Percentiles rank a stretch among this genome's conserved stretches.
Conservation (phyloP, 2,797 vertebrate genomes). For the Bovichtus diacanthus region DNA sequence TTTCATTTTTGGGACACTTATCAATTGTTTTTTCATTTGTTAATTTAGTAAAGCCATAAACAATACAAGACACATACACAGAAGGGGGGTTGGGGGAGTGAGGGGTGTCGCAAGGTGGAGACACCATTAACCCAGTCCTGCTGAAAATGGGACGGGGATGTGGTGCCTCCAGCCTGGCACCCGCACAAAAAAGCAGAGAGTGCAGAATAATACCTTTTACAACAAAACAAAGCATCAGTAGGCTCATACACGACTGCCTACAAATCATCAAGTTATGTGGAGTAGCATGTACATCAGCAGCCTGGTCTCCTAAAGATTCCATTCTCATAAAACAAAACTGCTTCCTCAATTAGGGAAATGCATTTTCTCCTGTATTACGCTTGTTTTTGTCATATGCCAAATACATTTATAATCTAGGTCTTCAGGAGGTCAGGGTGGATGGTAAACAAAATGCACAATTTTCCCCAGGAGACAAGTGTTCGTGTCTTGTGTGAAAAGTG, state of each 20-base stretch:
- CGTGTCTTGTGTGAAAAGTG: too few relatives aligned
- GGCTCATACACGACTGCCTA: neutral
- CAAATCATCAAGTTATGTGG: neutral
- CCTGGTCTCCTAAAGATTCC: too few relatives aligned
- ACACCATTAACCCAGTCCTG: neutral
- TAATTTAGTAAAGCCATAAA: neutral
- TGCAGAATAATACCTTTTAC: neutral
- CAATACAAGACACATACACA: neutral
- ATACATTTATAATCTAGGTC: too few relatives aligned
- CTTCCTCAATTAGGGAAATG: too few relatives aligned
- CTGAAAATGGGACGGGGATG: neutral
- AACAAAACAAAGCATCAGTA: neutral
- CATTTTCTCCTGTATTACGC: too few relatives aligned
- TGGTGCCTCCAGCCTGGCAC: neutral
- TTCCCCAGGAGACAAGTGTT: too few relatives aligned
- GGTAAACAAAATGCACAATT: too few relatives aligned
- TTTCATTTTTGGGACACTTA: neutral
- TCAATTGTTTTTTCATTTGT: neutral
- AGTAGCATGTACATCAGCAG: neutral
- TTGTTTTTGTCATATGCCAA: too few relatives aligned
- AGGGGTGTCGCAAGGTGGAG: neutral
- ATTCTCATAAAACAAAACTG: too few relatives aligned
- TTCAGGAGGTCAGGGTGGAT: too few relatives aligned
- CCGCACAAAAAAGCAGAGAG: neutral
- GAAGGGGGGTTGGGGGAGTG: too few relatives aligned